Evolutionary conservation across 2,797 vertebrate genomes (phyloP).

Genomic region (Nothura maculosa): DNA sequence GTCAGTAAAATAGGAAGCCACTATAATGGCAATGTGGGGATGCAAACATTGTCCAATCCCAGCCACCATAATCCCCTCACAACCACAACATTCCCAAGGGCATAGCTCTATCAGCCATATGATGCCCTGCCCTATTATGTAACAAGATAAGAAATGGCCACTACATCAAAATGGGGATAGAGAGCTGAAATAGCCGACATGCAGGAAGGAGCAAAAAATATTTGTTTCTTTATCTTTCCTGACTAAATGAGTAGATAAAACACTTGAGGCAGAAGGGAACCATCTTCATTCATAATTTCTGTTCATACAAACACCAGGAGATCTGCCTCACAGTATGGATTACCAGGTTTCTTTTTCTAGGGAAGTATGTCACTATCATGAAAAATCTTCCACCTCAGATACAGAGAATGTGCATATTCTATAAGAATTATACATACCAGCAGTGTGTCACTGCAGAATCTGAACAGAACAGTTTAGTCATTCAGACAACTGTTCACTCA

Average conservation of each 20-base stretch:
- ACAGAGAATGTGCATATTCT: neutral
- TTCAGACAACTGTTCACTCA: neutral
- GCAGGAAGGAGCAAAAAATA: neutral
- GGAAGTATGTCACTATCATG: neutral
- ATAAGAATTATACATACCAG: neutral
- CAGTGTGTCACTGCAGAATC: neutral
- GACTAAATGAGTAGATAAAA: neutral
- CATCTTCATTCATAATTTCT: neutral
- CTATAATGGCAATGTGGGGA: neutral
- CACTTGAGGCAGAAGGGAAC: neutral
- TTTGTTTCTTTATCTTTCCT: neutral
- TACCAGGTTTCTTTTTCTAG: neutral
- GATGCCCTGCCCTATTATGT: neutral
- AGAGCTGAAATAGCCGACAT: neutral
- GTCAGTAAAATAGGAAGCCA: neutral
- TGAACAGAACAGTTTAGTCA: neutral
- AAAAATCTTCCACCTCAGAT: neutral
- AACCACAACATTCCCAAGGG: neutral
- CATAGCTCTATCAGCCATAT: neutral
- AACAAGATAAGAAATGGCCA: neutral
- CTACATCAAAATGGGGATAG: neutral
- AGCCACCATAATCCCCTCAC: neutral
- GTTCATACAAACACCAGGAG: slow-evolving; percentile 22
- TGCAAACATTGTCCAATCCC: neutral
- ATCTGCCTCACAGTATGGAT: neutral